A percentile compares a stretch with the other conserved stretches of the same genome.
phyloP scores from a whole-genome alignment of 2,797 vertebrate genomes.

The Anolis apletophallus region DNA sequence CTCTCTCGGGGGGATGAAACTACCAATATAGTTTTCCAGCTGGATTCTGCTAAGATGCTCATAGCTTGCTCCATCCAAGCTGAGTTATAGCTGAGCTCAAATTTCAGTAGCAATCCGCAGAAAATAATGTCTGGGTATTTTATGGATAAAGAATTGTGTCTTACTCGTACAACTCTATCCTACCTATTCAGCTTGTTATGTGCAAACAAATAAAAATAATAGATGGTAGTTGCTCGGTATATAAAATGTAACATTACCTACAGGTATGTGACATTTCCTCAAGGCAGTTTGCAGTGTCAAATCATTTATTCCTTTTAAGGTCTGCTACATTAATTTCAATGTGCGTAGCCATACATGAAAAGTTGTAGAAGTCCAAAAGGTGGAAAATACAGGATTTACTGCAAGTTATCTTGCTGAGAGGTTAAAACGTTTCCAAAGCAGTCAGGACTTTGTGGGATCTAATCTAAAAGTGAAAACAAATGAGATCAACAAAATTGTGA shows the following conservation, averaged over 20 bases:
- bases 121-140: slow-evolving; percentile 60
- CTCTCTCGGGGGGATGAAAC: too few species aligned
- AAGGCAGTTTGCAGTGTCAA: slow-evolving; percentile 54
- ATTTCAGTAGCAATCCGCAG: slow-evolving; percentile 69
- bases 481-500: slow-evolving; percentile 54
- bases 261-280: slow-evolving; percentile 67
- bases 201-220: slow-evolving; percentile 32
- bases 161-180: slow-evolving; percentile 44
- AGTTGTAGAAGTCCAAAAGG: slow-evolving; percentile 25
- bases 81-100: slow-evolving; percentile 54
- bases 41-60: too few species aligned
- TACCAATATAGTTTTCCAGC: too few species aligned
- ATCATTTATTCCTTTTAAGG: slow-evolving; percentile 41
- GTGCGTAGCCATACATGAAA: slow-evolving; percentile 18
- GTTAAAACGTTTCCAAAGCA: slow-evolving; percentile 41
- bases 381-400: slow-evolving; percentile 23
- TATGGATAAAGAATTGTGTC: slow-evolving; percentile 28
- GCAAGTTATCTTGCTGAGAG: slow-evolving; percentile 43
- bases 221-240: slow-evolving; percentile 54
- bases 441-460: slow-evolving; percentile 47
- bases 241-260: slow-evolving; percentile 41
- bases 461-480: slow-evolving; percentile 31
- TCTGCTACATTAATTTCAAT: slow-evolving; percentile 40
- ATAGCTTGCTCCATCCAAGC: not conserved
- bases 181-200: slow-evolving; percentile 57